Evolutionary conservation across 2,888 invertebrate genomes (phyloP).

Genomic region (Drosophila lacicola): DNA sequence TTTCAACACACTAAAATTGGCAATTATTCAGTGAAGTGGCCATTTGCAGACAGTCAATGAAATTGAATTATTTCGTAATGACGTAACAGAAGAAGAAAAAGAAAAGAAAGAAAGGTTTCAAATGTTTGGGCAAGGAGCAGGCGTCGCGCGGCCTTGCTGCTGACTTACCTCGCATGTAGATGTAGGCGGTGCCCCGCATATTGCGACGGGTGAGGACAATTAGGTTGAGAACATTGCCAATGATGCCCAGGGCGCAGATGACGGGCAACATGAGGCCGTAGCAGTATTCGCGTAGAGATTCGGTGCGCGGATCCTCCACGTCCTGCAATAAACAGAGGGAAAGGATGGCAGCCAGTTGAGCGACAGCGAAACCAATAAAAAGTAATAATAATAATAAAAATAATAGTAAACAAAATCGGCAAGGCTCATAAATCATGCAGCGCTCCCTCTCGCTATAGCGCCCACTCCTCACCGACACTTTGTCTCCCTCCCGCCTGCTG

Average conservation of each 20-base stretch:
- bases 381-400: constrained; percentile 33
- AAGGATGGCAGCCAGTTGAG: constrained; percentile 11
- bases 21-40: constrained; percentile 58
- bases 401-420: constrained; percentile 43
- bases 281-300: constrained; percentile 87
- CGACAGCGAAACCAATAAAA: constrained; percentile 41
- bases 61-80: constrained; percentile 31
- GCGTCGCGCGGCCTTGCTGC: no score
- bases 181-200: constrained; percentile 92
- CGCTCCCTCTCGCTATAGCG: constrained; percentile 1
- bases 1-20: constrained; percentile 50
- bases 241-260: constrained; percentile 90
- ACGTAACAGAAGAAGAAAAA: constrained; percentile 1
- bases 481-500: constrained; percentile 8
- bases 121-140: constrained; percentile 2
- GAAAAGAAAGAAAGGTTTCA: constrained; percentile 1
- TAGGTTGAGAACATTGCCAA: constrained; percentile 92
- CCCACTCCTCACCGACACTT: neutral
- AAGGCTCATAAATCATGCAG: constrained; percentile 70
- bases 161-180: constrained; percentile 90
- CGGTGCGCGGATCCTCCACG: constrained; percentile 87
- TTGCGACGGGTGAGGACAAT: constrained; percentile 91
- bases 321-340: constrained; percentile 55
- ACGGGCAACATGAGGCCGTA: constrained; percentile 89
- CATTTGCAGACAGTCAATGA: constrained; percentile 25